Base-by-base conservation (phyloP, 2,888 invertebrate genomes). In the Lochmaea capreae region DNA sequence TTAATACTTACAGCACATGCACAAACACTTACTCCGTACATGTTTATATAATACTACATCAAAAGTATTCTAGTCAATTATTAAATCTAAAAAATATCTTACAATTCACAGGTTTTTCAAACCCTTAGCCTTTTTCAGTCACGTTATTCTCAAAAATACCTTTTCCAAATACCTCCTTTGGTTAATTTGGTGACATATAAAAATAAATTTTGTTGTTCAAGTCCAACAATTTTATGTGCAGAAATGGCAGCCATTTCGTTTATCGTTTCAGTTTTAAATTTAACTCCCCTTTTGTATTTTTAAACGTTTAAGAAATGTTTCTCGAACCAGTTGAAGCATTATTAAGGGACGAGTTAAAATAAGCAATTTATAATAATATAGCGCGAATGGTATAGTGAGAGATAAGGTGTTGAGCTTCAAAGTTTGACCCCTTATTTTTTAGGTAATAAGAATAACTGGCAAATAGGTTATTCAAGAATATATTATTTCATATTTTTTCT, bases 21-120 rank as follows among this genome's bases (percentile, higher is more conserved):
- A 88, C 87, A 86, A 84, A 87, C 87, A 88, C 86, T 86, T 86
- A 87, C 86, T 84, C 83, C 85, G 84, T 86, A 87, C 85, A 85
- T 87, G 84, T 85, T 78, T 75, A 79, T 75, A 79, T 82, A 77
- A 81, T 81, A 83, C 81, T 87, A 87, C 86, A 86, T 83, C 84
- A 82, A 83, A 83, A 83, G 81, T 82, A 84, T 83, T 79, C 81
- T 79, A 80, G 79, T 81, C 81, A 75, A 79, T 83, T 82, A 82
- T 83, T 83, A 83, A 84, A 83, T 79, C 82, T 71, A 71, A 82
- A 81, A 78, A 79, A 81, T 84, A 84, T 83, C 81, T 84, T 84
- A 85, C 85, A 85, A 81, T 78, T 81, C 80, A 77, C 76, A 77
- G 80, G 79, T 83, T 81, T 81, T 79, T 75, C 71, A 81, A 81